Percentiles rank a stretch among this genome's conserved stretches.
Evolutionary conservation across 2,888 invertebrate genomes (phyloP).

Genomic region (Idaea biselata): DNA sequence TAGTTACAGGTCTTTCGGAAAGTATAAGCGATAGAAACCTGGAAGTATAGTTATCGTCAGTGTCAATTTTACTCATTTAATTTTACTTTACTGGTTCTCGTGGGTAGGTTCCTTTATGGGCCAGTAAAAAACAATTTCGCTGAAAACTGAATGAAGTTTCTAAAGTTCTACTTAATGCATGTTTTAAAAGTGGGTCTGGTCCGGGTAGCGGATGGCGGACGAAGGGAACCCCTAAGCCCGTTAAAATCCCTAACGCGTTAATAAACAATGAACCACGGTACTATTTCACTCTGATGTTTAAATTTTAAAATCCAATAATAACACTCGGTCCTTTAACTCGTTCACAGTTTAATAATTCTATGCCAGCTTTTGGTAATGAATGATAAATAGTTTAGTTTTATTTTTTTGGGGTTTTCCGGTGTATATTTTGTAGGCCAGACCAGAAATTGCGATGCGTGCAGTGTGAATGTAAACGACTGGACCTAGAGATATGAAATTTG

Average conservation of each 20-base stretch:
- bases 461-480: no score
- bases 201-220: conserved; percentile 27
- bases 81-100: no score
- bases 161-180: conserved; percentile 44
- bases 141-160: conserved; percentile 28
- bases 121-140: conserved; percentile 17
- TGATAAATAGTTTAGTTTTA: no score
- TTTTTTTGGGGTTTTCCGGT: no score
- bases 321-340: conserved; percentile 16
- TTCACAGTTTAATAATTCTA: conserved; percentile 7
- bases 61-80: no score
- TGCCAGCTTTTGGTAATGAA: no score
- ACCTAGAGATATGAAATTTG: no score
- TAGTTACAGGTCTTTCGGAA: no score
- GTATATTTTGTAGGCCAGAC: no score
- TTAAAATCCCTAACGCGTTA: conserved; percentile 49
- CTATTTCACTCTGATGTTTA: conserved; percentile 29
- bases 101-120: background rate
- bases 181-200: conserved; percentile 44
- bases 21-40: no score
- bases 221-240: conserved; percentile 39
- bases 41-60: no score
- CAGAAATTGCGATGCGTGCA: no score
- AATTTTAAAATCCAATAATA: conserved; percentile 43
- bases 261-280: conserved; percentile 47